Evolutionary conservation across 2,113 vertebrate genomes (phyloP).

Genomic region (Orycteropus afer): DNA sequence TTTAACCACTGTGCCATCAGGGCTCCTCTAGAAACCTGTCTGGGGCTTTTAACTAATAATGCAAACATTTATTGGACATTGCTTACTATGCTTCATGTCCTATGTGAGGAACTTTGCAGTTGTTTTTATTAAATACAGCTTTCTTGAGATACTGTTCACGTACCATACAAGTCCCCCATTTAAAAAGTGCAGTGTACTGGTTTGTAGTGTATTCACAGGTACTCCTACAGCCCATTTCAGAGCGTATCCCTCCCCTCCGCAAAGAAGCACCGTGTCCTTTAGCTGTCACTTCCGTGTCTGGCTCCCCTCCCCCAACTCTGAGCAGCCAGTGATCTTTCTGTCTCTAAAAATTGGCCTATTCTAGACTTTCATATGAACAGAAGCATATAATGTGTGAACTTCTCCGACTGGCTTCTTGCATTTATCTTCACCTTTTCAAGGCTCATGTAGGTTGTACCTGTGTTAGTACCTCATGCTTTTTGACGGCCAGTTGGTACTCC

Average conservation of each 20-base stretch:
- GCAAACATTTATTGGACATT: neutral
- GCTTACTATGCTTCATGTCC: neutral
- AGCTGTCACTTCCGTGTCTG: neutral
- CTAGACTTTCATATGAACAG: neutral
- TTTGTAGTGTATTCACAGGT: neutral
- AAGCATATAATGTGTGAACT: neutral
- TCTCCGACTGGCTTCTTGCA: neutral
- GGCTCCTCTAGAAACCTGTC: neutral
- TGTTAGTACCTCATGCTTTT: neutral
- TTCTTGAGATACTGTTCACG: conserved; percentile 4
- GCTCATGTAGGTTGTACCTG: neutral
- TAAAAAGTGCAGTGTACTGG: neutral
- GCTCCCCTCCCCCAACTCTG: no score
- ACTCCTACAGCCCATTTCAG: neutral
- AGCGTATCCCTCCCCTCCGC: neutral
- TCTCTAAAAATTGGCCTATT: neutral
- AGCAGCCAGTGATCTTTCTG: neutral
- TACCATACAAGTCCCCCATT: neutral
- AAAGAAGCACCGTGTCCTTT: neutral
- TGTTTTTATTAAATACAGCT: neutral
- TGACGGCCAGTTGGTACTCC: neutral
- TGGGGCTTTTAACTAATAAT: neutral
- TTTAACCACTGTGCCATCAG: no score
- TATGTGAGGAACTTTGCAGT: neutral
- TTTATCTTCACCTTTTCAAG: neutral